Base-by-base conservation (phyloP, 2,888 invertebrate species). In the Phymatocera aterrima region DNA sequence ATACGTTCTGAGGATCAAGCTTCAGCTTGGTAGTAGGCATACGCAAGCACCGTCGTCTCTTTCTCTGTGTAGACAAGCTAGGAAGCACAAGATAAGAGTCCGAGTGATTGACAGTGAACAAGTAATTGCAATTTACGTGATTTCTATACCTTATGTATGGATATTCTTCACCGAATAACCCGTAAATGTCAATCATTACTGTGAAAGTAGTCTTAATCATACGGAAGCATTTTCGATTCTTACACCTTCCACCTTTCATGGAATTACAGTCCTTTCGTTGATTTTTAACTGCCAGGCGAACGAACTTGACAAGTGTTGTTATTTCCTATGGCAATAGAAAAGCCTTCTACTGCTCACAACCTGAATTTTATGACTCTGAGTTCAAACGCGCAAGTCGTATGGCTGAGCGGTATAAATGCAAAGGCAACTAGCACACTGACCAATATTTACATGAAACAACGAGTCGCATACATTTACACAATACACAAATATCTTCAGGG, bases 351-450 rank as follows among this genome's bases (percentile, higher is more conserved):
- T 15, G 57, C 3, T 12, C 57, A 12, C 12, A 28, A 24, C 24
- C 1, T 57, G 15, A 28, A 57, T 24, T 57, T 57, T 12, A 57
- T 28, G 28, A 28, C 28, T 57, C 28, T 28, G 15, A 57, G 28
- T 57, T 57, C 57, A 57, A 57, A 57, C 57, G n/a, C n/a, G n/a
- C n/a, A n/a, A 57, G 15, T 57, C 57, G 57, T 28, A 57, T 12
- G 28, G 15, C 28, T 3, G 28, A 57, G 15, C 57, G 57, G 57
- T 12, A 57, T 12, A 24, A 57, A 57, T 57, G 57, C 57, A 28
- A 15, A 12, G 21, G 24, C 10, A 57, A 5, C 28, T 57, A 24
- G 57, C 4, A 57, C 15, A 28, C 28, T 57, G 57, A 57, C 57
- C 57, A 57, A 57, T 57, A 57, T 57, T 57, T 15, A 28, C 57